Evolutionary conservation across 1,140 invertebrate species (phyloP).

Genomic region (Brachionus rotundiformis): DNA sequence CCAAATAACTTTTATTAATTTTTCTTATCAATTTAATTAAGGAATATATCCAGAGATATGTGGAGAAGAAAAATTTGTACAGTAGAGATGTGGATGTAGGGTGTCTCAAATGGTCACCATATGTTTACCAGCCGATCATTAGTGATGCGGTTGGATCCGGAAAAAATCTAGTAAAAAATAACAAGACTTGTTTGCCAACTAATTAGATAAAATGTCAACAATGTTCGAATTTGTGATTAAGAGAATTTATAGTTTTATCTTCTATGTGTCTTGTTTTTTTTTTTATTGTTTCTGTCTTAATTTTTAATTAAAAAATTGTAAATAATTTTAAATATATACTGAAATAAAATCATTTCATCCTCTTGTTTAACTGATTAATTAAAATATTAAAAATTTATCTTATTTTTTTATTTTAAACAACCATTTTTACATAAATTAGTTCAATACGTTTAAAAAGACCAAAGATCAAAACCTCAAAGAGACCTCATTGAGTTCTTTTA

Average conservation of each 20-base stretch:
- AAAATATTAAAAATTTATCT: not conserved
- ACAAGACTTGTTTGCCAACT: not conserved
- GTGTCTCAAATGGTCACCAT: constrained; percentile 33
- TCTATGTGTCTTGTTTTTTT: not conserved
- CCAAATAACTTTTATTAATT: not conserved
- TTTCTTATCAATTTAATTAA: not conserved
- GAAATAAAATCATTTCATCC: constrained; percentile 11
- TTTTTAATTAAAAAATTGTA: constrained; percentile 37
- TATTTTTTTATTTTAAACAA: not conserved
- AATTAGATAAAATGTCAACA: not conserved
- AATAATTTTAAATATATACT: constrained; percentile 17
- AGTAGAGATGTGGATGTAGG: not conserved
- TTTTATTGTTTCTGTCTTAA: constrained; percentile 13
- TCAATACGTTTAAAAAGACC: too few species aligned
- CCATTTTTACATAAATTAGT: not conserved
- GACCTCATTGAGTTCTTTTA: too few species aligned
- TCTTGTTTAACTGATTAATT: not conserved
- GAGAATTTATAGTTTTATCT: constrained; percentile 13
- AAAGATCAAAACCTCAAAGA: too few species aligned
- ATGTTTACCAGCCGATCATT: constrained; percentile 37
- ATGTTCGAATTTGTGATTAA: not conserved
- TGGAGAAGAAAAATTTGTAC: constrained; percentile 27
- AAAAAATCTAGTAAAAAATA: not conserved
- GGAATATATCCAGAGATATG: constrained; percentile 37
- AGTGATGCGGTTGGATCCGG: not conserved